Conservation (phyloP, 1,140 invertebrate species). For the Drosophila sp. region DNA sequence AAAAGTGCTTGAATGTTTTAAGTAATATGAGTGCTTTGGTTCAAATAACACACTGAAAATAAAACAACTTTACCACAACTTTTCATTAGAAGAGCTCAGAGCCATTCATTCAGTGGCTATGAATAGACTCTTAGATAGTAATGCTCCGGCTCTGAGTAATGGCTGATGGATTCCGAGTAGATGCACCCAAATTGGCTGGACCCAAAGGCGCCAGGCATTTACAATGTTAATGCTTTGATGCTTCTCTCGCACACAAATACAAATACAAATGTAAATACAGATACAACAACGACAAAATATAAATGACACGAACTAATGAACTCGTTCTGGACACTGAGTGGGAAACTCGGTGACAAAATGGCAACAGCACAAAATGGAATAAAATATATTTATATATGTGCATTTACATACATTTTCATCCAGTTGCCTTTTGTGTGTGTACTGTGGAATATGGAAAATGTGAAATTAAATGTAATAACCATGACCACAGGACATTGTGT, state of each 20-base stretch:
- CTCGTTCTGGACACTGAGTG: conserved; percentile 55
- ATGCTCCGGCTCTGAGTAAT: conserved; percentile 28
- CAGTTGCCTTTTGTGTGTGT: background rate
- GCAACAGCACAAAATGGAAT: conserved; percentile 7
- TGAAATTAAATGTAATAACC: conserved; percentile 65
- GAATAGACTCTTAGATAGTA: conserved; percentile 32
- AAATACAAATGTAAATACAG: conserved; percentile 36
- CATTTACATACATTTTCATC: background rate
- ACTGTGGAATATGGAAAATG: conserved; percentile 51
- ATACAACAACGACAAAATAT: no score
- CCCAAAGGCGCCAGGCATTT: conserved; percentile 7
- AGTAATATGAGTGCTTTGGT: conserved; percentile 36
- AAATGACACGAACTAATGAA: conserved; percentile 62
- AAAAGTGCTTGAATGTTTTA: background rate
- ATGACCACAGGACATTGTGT: conserved; percentile 32
- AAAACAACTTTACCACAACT: conserved; percentile 61
- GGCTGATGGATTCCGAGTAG: conserved; percentile 7
- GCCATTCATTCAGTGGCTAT: conserved; percentile 52
- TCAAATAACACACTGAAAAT: conserved; percentile 43
- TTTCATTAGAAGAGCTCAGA: conserved; percentile 64
- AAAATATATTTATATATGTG: conserved; percentile 7
- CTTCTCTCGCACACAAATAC: conserved; percentile 35
- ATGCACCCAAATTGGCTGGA: background rate
- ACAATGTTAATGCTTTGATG: conserved; percentile 37
- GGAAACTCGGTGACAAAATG: conserved; percentile 56